Evolutionary conservation across 2,888 invertebrate species (phyloP), one percentile per base, ranked within the genome.

Genomic region (Cheilosia variabilis): DNA sequence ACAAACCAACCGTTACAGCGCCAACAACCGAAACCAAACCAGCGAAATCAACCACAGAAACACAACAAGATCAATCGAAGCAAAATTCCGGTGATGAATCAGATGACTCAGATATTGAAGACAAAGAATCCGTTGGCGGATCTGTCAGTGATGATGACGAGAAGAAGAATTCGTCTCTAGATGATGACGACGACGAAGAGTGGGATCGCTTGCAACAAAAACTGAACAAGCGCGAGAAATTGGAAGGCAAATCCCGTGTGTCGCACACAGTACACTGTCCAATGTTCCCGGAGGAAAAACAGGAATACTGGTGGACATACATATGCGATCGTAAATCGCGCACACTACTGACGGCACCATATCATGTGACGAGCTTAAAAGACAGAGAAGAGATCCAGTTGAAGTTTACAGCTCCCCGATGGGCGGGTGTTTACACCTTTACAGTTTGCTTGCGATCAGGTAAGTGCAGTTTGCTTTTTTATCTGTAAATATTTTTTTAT

Each of bases 221-320:
- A 90, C 93, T 98, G 76, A 95, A 96, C 88, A 97, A 97, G 90
- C 94, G 97, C 22, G 98, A 98, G 90, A 96, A 97, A 88, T 93
- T 99, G 50, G 99, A 99, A 92, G 97, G 98, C 6, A 96, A 97
- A 90, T 98, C 98, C 58, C 98, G 98, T 93, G 94, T 96, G 89
- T 99, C 99, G 15, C 99, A 99, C 91, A 94, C 96, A n/a, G 99
- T 99, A 31, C 99, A 99, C 92, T 97, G 98, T 93, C 99, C 99
- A 0, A 96, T 96, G 92, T 99, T 96, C 92, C 98, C 99, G 4
- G 96, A 96, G 93, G 96, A 96, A 88, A 98, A 99, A 92, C 98
- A 98, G 92, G 99, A 99, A 93, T 99, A 97, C 93, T 99, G 99
- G 99, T 99, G 99, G 99, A 96, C 99, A 88, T 99, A 99, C 92